Conservation (phyloP, 1,140 invertebrate species). For the Listronotus oregonensis region DNA sequence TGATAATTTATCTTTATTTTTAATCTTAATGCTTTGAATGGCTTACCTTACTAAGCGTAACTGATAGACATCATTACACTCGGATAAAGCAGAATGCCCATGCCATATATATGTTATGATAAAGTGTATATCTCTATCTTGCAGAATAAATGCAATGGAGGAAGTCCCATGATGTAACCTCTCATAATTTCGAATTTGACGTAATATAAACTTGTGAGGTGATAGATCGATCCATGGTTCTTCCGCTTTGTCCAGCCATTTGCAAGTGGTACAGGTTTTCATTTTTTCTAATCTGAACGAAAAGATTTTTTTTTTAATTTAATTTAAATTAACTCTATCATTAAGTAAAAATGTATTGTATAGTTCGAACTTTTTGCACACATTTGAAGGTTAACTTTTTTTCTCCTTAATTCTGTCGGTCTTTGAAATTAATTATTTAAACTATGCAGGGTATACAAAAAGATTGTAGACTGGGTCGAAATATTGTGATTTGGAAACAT, state of each 20-base stretch:
- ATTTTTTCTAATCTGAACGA: constrained; percentile 50
- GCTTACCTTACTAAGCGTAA: constrained; percentile 57
- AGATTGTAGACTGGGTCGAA: no score
- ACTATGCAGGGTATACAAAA: no score
- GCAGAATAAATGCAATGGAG: constrained; percentile 64
- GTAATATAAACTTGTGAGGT: constrained; percentile 66
- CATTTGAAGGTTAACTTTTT: no score
- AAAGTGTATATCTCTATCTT: constrained; percentile 67
- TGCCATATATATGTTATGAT: constrained; percentile 71
- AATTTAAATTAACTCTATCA: no score
- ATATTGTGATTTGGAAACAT: no score
- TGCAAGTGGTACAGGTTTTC: constrained; percentile 61
- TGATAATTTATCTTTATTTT: no score
- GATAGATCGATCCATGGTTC: constrained; percentile 62
- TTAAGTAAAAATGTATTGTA: no score
- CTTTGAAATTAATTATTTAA: no score
- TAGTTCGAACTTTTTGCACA: no score
- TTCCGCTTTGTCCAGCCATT: constrained; percentile 59
- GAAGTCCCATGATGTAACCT: constrained; percentile 60
- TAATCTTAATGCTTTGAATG: background rate
- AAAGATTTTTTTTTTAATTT: no score
- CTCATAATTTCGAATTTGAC: constrained; percentile 65
- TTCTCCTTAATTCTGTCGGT: no score
- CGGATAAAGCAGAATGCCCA: constrained; percentile 67
- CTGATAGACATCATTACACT: constrained; percentile 62